A percentile compares a stretch with the other conserved stretches of the same genome.
These are phyloP conservation scores for Drosophila austrosaltans DNA, from an alignment of 2,888 invertebrate species.

Conservation along the genomic window DNA sequence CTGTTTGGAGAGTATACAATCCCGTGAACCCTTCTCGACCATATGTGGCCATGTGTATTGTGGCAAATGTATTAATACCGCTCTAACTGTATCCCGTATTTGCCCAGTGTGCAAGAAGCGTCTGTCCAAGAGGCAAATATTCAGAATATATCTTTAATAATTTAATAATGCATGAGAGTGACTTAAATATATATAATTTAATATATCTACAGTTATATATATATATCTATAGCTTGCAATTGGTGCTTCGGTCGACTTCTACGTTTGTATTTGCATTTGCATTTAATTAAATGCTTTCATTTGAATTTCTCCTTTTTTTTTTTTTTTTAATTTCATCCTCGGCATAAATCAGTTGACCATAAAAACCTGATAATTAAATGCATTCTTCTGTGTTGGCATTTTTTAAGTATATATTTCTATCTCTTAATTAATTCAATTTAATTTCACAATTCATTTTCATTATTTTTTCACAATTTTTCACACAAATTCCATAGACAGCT, in stretches of 20 bases:
- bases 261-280: neutral
- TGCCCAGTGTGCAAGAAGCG: conserved; percentile 55
- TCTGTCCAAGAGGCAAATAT: conserved; percentile 26
- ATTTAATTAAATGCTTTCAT: neutral
- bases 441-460: neutral
- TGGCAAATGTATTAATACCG: conserved; percentile 44
- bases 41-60: conserved; percentile 60
- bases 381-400: neutral
- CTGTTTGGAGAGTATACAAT: conserved; percentile 40
- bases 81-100: conserved; percentile 39
- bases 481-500: conserved; percentile 15
- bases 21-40: conserved; percentile 49
- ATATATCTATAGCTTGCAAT: neutral
- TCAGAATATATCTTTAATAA: conserved; percentile 51
- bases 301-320: neutral
- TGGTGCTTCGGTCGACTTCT: neutral
- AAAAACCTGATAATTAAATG: conserved; percentile 5
- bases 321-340: neutral
- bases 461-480: neutral
- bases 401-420: neutral
- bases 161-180: neutral
- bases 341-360: conserved; percentile 3
- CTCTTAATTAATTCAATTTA: conserved; percentile 7
- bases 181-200: neutral
- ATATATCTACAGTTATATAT: neutral